Evolutionary conservation across 2,888 invertebrate genomes (phyloP).

Genomic region (Rhagium mordax): DNA sequence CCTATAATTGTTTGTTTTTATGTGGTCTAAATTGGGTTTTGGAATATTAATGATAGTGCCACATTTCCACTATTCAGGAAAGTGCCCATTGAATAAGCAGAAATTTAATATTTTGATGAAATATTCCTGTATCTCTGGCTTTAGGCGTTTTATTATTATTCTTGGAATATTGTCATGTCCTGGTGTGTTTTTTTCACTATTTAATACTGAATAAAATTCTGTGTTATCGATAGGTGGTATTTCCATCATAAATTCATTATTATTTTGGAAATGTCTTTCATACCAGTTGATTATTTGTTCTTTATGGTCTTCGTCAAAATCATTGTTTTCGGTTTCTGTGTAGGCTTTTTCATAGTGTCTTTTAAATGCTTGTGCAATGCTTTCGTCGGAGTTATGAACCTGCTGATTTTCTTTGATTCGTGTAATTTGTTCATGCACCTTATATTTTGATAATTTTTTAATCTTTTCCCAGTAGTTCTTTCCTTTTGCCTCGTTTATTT

Average conservation of each 20-base stretch:
- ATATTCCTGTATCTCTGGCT: conserved; percentile 25
- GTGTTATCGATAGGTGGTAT: conserved; percentile 14
- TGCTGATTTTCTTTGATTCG: conserved; percentile 9
- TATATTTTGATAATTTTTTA: conserved; percentile 30
- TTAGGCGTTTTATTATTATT: conserved; percentile 24
- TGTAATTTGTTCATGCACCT: conserved; percentile 15
- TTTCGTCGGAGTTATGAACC: not conserved
- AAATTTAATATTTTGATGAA: conserved; percentile 23
- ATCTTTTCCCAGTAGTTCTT: conserved; percentile 30
- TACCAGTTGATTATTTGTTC: conserved; percentile 7
- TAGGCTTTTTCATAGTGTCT: conserved; percentile 25
- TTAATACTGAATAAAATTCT: conserved; percentile 9
- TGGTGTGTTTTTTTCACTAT: conserved; percentile 23
- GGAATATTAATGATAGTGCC: conserved; percentile 26
- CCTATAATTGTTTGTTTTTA: conserved; percentile 24
- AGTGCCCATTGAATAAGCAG: conserved; percentile 17
- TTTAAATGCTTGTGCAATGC: conserved; percentile 5
- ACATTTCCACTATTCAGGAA: conserved; percentile 31
- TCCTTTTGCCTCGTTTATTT: conserved; percentile 26
- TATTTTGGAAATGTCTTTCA: not conserved
- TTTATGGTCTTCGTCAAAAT: conserved; percentile 4
- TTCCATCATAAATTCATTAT: not conserved
- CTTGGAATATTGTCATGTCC: conserved; percentile 28
- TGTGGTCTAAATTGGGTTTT: conserved; percentile 27
- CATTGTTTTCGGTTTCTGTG: conserved; percentile 15